phyloP scores from a whole-genome alignment of 37 sponge, comb jelly and placozoan genomes.

The Petrosia ficiformis region DNA sequence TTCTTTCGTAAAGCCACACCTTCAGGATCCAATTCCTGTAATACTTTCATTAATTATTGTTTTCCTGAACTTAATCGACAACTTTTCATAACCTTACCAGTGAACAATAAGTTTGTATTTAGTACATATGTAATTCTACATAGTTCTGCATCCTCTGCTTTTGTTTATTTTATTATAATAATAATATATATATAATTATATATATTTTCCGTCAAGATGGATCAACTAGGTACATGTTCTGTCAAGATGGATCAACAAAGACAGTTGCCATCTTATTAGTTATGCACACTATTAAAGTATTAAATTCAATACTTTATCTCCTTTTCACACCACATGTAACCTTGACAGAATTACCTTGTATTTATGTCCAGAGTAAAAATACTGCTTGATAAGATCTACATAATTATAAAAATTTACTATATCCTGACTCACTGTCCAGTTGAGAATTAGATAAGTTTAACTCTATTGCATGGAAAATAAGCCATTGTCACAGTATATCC shows the following conservation, averaged over 20 bases:
- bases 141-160: neutral
- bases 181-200: neutral
- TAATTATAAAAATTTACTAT: neutral
- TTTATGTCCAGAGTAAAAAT: conserved; percentile 7
- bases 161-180: neutral
- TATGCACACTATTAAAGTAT: too few relatives aligned
- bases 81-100: neutral
- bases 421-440: too few relatives aligned
- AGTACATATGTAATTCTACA: neutral
- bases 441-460: too few relatives aligned
- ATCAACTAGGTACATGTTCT: neutral
- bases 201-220: neutral
- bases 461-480: too few relatives aligned
- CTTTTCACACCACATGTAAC: conserved; percentile 3
- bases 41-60: neutral
- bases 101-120: neutral
- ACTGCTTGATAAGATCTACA: neutral
- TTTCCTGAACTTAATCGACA: neutral
- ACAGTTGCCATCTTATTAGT: too few relatives aligned
- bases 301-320: too few relatives aligned
- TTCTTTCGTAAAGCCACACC: neutral
- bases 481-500: too few relatives aligned
- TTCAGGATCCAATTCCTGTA: neutral
- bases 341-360: conserved; percentile 9
- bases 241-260: too few relatives aligned